Base-by-base conservation (phyloP, 1,140 invertebrate genomes). In the Eciton burchellii region DNA sequence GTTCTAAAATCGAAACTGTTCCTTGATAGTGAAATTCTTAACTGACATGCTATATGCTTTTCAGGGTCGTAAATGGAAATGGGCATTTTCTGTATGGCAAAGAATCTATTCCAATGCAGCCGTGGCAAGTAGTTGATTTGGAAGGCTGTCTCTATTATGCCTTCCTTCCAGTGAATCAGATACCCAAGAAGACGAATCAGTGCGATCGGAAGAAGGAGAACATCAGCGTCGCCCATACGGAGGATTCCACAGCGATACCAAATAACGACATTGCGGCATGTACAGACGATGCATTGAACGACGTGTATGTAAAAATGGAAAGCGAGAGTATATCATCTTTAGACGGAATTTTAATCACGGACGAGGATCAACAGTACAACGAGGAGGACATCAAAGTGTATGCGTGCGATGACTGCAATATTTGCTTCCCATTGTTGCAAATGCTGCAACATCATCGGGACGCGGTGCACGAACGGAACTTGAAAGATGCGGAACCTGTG, bases 391-490 rank as follows among this genome's bases (percentile, higher is more conserved):
- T 3, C 43, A 77, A 77, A 4, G 45, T 85, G 1, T 92, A 90
- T 62, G 68, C 88, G 8, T 96, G 95, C 83, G 86, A 91, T 0
- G 84, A 91, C 8, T 95, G 95, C 72, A 91, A 92, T 11, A 93
- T 94, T 0, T 93, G 94, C 5, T 96, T 96, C 60, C 95, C 95
- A 0, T 87, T 93, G 0, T 86, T 92, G 45, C 91, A 94, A 16
- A 93, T 94, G 85, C 71, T 95, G 8, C 90, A 90, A 0, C 86
- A 89, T 19, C 95, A 95, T 81, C 66, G 85, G 8, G 73, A 47
- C 2, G 29, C 43, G 1, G 35, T 77, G 1, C 92, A 93, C 1
- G 49, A 68, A 19, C 47, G 84, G 14, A 57, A 81, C 0, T 11
- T 60, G 0, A 77, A 81, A 11, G 12, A 41, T 4, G 19, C 9